Conservation (phyloP, 2,888 invertebrate genomes). For the Chironomus riparius region DNA sequence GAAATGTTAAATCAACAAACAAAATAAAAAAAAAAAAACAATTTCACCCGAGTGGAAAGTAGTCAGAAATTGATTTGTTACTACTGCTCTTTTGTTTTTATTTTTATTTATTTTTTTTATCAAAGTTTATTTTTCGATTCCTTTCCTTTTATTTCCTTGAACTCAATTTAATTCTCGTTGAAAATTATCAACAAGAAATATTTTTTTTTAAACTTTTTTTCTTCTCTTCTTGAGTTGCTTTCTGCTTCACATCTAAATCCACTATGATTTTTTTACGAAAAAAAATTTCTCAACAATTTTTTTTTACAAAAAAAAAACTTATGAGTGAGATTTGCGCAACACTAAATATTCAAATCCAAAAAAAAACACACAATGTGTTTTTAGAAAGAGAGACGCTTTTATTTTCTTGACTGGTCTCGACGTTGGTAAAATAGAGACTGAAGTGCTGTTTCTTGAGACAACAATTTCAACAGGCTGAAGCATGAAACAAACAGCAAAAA, state of each 20-base stretch:
- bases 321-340: slow-evolving; percentile 14
- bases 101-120: neutral
- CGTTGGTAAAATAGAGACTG: slow-evolving; percentile 25
- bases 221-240: neutral
- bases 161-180: no score
- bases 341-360: neutral
- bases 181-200: no score
- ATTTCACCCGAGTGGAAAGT: neutral
- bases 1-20: neutral
- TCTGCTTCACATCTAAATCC: neutral
- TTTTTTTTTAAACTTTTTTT: neutral
- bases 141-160: no score
- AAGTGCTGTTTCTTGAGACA: slow-evolving; percentile 14
- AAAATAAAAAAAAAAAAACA: neutral
- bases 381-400: neutral
- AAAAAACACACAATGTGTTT: neutral
- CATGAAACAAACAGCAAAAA: neutral
- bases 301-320: neutral
- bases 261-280: neutral
- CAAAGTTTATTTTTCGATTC: neutral
- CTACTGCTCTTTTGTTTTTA: no score
- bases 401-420: slow-evolving; percentile 12
- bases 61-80: neutral
- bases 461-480: slow-evolving; percentile 4
- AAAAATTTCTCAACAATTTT: slow-evolving; percentile 12